These are phyloP conservation scores for Psittacula cyanocephala DNA, from an alignment of 2,113 vertebrate species.

Conservation along the genomic window DNA sequence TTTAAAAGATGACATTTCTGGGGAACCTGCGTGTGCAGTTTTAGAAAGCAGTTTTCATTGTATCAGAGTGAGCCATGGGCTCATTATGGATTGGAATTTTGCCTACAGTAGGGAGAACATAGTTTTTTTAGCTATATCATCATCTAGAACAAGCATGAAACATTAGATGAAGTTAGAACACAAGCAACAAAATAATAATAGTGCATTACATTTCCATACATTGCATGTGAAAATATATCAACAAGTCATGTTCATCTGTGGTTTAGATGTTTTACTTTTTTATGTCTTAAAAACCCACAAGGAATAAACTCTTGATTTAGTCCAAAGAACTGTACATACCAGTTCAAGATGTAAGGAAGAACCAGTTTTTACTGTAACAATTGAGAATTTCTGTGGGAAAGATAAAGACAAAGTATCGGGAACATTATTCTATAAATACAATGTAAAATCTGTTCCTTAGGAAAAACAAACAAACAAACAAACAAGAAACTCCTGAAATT, in stretches of 20 bases:
- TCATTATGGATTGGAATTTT: not conserved
- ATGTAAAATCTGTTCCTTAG: not conserved
- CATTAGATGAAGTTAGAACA: not conserved
- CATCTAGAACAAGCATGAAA: not conserved
- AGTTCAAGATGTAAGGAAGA: not conserved
- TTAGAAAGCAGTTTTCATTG: not conserved
- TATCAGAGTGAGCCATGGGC: not conserved
- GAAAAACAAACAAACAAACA: not conserved
- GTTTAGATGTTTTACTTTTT: not conserved
- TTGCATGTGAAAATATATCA: not conserved
- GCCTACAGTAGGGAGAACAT: not conserved
- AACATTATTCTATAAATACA: not conserved
- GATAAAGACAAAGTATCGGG: not conserved
- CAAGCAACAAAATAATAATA: not conserved
- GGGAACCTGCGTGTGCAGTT: not conserved
- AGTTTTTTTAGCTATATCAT: not conserved
- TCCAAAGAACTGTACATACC: not conserved
- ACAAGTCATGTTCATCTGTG: not conserved
- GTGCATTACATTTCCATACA: not conserved
- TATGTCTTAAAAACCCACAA: not conserved
- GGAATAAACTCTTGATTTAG: not conserved
- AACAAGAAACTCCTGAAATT: not conserved
- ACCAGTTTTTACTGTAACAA: not conserved
- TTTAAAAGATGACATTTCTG: not conserved
- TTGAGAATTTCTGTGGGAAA: not conserved